Percentiles rank a stretch among this genome's conserved stretches.
phyloP scores from a whole-genome alignment of 2,797 vertebrate genomes.

The Pristis pectinata region DNA sequence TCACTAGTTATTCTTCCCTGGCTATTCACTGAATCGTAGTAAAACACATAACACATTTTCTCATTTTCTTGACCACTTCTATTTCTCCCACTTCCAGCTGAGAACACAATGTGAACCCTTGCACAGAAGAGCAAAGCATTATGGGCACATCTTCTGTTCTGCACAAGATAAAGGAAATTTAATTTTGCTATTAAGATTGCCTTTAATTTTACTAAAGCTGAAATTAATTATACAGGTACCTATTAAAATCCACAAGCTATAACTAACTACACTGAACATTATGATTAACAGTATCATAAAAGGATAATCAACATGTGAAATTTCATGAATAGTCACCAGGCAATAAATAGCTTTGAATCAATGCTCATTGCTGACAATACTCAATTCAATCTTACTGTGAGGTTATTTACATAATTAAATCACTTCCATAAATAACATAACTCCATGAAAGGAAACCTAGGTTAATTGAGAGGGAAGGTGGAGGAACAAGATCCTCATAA shows the following conservation, averaged over 20 bases:
- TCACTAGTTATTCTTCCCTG: not conserved
- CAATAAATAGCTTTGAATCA: conserved; percentile 13
- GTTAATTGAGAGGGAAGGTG: not conserved
- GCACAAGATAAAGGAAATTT: not conserved
- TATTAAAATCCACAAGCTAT: not conserved
- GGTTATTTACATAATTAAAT: not conserved
- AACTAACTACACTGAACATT: not conserved
- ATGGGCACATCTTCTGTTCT: not conserved
- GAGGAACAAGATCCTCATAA: not conserved
- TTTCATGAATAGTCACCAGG: conserved; percentile 22
- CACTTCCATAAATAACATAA: not conserved
- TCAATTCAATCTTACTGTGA: not conserved
- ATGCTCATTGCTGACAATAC: not conserved
- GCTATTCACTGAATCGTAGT: not conserved
- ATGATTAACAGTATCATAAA: conserved; percentile 30
- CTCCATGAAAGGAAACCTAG: not conserved
- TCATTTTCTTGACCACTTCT: not conserved
- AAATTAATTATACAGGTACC: conserved; percentile 18
- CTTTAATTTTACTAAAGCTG: conserved; percentile 20
- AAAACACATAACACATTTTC: not conserved
- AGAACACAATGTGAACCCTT: not conserved
- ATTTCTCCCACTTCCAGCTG: not conserved
- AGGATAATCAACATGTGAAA: conserved; percentile 10
- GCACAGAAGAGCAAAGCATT: not conserved
- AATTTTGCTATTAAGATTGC: conserved; percentile 12